Evolutionary conservation across 2,797 vertebrate genomes (phyloP).

Genomic region (Sebastiscus albofasciatus): DNA sequence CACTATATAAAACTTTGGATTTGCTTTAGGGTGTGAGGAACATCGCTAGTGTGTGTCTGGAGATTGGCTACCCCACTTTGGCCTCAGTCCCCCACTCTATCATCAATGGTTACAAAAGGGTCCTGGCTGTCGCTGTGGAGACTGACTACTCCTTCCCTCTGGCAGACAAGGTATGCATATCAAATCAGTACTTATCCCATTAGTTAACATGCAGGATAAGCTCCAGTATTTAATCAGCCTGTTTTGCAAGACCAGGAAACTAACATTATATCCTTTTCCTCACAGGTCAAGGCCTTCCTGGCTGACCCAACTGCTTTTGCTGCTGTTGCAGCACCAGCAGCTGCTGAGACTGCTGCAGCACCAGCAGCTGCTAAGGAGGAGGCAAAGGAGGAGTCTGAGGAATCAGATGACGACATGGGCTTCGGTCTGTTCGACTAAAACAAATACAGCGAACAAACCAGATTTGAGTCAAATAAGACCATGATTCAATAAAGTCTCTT

Average conservation of each 20-base stretch:
- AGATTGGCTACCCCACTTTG: slow-evolving; percentile 96
- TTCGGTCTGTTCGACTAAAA: slow-evolving; percentile 94
- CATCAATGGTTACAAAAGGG: slow-evolving; percentile 95
- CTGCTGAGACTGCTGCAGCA: slow-evolving; percentile 75
- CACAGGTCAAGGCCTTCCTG: slow-evolving; percentile 94
- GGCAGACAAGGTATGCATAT: slow-evolving; percentile 92
- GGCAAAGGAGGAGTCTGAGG: slow-evolving; percentile 93
- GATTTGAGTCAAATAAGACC: slow-evolving; percentile 27
- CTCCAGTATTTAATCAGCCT: slow-evolving; percentile 45
- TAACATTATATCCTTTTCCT: neutral
- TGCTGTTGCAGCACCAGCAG: slow-evolving; percentile 83
- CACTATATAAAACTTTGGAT: rapidly evolving
- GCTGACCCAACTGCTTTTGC: slow-evolving; percentile 95
- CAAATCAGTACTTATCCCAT: rapidly evolving
- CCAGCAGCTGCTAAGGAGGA: slow-evolving; percentile 77
- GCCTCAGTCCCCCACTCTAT: slow-evolving; percentile 95
- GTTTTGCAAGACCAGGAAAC: neutral
- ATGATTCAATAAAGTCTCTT: slow-evolving; percentile 62
- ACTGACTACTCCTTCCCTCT: slow-evolving; percentile 95
- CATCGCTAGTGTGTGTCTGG: slow-evolving; percentile 94
- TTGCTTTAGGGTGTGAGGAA: slow-evolving; percentile 92
- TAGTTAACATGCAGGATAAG: slow-evolving; percentile 37
- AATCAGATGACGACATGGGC: slow-evolving; percentile 96
- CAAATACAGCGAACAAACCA: slow-evolving; percentile 11
- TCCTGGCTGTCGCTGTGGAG: slow-evolving; percentile 94